Evolutionary conservation across 37 sponge, comb jelly and placozoan genomes (phyloP).

Genomic region (Mnemiopsis leidyi): DNA sequence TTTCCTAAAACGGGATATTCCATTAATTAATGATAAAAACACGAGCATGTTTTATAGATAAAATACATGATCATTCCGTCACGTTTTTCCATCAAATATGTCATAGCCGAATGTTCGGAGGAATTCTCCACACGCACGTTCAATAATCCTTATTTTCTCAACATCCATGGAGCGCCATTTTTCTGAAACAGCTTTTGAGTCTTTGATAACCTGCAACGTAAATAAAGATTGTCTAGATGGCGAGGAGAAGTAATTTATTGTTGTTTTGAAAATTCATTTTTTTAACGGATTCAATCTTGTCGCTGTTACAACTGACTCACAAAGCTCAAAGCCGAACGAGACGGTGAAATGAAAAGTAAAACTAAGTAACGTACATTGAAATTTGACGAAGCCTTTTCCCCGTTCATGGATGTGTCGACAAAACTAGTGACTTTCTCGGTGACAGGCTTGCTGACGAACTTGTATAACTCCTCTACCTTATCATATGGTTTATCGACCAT

Average conservation of each 20-base stretch:
- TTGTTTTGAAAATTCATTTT: no score
- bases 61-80: not conserved
- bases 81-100: not conserved
- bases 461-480: not conserved
- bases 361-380: not conserved
- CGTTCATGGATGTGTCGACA: not conserved
- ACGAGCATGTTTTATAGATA: not conserved
- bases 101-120: not conserved
- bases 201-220: conserved; percentile 30
- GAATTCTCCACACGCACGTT: not conserved
- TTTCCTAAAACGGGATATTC: no score
- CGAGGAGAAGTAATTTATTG: no score
- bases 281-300: no score
- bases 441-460: not conserved
- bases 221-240: no score
- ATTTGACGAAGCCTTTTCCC: not conserved
- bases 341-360: no score
- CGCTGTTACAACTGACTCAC: no score
- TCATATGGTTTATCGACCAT: not conserved
- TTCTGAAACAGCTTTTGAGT: not conserved
- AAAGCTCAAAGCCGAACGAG: no score
- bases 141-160: not conserved
- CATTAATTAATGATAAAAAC: not conserved
- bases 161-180: conserved; percentile 2
- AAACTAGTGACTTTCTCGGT: not conserved